Conservation (phyloP, 1,140 invertebrate genomes). For the Nasonia giraulti region DNA sequence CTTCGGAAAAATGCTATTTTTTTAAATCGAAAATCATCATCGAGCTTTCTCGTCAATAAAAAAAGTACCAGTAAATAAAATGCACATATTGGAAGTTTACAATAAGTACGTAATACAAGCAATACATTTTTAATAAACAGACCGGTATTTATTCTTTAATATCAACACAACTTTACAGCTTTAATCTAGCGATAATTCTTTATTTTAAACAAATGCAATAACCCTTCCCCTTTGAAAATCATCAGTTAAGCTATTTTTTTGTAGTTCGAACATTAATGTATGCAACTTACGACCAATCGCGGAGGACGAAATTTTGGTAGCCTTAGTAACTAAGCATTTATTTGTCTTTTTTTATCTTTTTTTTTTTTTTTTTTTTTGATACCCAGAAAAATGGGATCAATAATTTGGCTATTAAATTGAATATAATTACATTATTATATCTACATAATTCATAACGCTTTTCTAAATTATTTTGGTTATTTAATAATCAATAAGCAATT, state of each 20-base stretch:
- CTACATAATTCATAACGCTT: not conserved
- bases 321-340: constrained; percentile 43
- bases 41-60: too few species aligned
- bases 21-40: too few species aligned
- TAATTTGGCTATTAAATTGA: constrained; percentile 49
- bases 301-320: constrained; percentile 28
- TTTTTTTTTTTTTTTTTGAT: constrained; percentile 32
- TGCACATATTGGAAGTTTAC: not conserved
- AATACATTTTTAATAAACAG: not conserved
- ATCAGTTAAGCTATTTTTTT: not conserved
- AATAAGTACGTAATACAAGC: not conserved
- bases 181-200: not conserved
- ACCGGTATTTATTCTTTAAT: not conserved
- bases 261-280: constrained; percentile 47
- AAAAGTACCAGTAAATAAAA: not conserved
- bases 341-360: constrained; percentile 50
- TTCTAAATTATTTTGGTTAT: not conserved
- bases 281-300: constrained; percentile 60
- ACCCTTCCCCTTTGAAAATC: not conserved
- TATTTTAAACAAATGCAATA: too few species aligned
- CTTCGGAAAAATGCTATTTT: not conserved
- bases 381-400: not conserved
- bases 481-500: constrained; percentile 6
- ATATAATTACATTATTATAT: constrained; percentile 13
- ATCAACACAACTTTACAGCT: not conserved